phyloP scores from a whole-genome alignment of 2,888 invertebrate genomes.

The Oxytorus armatus region DNA sequence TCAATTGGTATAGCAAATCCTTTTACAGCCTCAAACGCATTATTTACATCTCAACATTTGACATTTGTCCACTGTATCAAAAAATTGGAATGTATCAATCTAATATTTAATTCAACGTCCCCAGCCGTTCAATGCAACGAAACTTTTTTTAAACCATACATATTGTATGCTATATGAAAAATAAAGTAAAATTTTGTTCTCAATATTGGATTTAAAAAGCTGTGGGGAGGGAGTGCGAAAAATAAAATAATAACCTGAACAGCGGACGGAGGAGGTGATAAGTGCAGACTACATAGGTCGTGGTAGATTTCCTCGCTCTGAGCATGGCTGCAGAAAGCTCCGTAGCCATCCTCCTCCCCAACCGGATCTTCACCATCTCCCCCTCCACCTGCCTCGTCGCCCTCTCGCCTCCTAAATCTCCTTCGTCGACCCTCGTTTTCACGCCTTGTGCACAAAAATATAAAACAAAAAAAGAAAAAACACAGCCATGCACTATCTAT shows the following conservation, averaged over 20 bases:
- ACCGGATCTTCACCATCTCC: constrained; percentile 79
- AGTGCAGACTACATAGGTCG: constrained; percentile 92
- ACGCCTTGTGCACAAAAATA: constrained; percentile 82
- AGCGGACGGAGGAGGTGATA: constrained; percentile 85
- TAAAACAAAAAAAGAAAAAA: constrained; percentile 69
- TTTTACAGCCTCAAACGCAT: no score
- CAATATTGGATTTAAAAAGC: constrained; percentile 25
- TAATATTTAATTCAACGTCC: not conserved
- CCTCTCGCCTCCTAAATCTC: constrained; percentile 81
- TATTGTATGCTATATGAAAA: constrained; percentile 26
- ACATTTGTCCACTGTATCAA: no score
- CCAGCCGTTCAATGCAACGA: not conserved
- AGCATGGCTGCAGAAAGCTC: constrained; percentile 89
- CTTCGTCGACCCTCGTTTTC: constrained; percentile 82
- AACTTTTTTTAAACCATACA: constrained; percentile 9
- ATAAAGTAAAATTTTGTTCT: constrained; percentile 20
- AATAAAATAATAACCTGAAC: constrained; percentile 81
- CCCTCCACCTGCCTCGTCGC: constrained; percentile 78
- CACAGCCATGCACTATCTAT: constrained; percentile 82
- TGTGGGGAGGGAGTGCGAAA: constrained; percentile 59
- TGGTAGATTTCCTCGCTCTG: constrained; percentile 97
- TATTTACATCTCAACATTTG: no score
- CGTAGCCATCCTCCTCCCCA: constrained; percentile 87
- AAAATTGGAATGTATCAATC: not conserved
- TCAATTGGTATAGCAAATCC: no score